Base-by-base conservation (phyloP, 2,113 vertebrate genomes). In the Paradisaea rubra region DNA sequence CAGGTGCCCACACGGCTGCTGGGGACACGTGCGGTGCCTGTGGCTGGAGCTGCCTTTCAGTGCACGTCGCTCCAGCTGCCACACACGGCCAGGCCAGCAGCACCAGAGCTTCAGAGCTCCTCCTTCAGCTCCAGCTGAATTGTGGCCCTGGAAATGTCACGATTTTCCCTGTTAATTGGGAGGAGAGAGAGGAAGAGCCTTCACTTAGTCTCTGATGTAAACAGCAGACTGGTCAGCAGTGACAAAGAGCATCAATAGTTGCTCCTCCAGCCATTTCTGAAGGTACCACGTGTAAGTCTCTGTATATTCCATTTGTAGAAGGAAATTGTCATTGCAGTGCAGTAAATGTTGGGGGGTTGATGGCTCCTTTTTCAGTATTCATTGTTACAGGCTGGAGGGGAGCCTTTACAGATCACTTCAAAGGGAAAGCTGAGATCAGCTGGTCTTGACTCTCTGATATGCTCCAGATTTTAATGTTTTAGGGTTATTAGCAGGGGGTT, bases 381-480 rank as follows among this genome's bases (percentile, higher is more conserved):
- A 10, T 39, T 80, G 60, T 81, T 74, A 37, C 10, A 27, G n/a
- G 15, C n/a, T 81, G 52, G 20, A 71, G 56, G 84, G 17, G 42
- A 89, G 44, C 39, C 24, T 79, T 81, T 60, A 30, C 47, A 49
- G 42, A 74, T 49, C 23, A 50, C 80, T 91, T 94, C 35, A 87
- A 94, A 92, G 73, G 12, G 33, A 64, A 86, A 50, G 54, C 37
- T 80, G 73, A 79, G 41, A 81, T 89, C 69, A 89, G 57, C 50
- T 82, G 37, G 21, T 71, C 59, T 72, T 69, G 39, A 25, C 21
- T 77, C 5, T 82, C 66, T 68, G 21, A 35, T 88, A 45, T 30
- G 69, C 49, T 81, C 73, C 77, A 85, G 70, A 77, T 91, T 93
- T 94, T 61, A 53, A 66, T 87, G 63, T 72, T 94, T 85, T 54